Percentiles rank a stretch among this genome's conserved stretches.
Conservation (phyloP, 1,140 invertebrate genomes). For the Drosophila seguyi region DNA sequence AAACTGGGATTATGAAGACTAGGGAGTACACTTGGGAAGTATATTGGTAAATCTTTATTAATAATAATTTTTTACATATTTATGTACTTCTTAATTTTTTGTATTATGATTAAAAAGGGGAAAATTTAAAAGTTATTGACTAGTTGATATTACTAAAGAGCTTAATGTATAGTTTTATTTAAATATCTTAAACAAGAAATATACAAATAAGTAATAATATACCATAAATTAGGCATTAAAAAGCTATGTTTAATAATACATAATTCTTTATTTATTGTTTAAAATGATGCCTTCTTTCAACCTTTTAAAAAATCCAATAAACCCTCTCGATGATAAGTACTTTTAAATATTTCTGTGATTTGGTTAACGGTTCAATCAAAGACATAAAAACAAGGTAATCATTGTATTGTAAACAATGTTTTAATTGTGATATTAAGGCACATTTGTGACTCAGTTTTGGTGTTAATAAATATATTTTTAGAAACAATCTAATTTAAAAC, state of each 20-base stretch:
- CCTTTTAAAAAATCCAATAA: no score
- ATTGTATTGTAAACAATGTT: background rate
- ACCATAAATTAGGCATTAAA: no score
- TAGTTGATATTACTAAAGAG: no score
- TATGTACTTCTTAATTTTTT: no score
- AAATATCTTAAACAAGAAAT: no score
- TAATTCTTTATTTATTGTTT: no score
- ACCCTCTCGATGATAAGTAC: background rate
- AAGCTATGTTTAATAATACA: background rate
- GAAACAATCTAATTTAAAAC: background rate
- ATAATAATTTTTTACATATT: background rate
- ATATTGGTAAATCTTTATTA: background rate
- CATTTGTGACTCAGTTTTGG: background rate
- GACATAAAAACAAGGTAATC: constrained; percentile 13
- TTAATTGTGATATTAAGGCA: background rate
- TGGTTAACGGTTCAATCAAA: constrained; percentile 1
- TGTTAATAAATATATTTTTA: background rate
- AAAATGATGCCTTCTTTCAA: no score
- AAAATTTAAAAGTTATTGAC: no score
- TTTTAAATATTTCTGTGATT: background rate
- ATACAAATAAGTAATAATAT: no score
- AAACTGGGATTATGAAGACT: background rate
- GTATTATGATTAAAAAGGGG: no score
- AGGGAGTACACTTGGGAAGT: background rate
- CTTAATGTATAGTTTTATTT: no score